phyloP scores from a whole-genome alignment of 2,888 invertebrate genomes.

The Callosobruchus maculatus region DNA sequence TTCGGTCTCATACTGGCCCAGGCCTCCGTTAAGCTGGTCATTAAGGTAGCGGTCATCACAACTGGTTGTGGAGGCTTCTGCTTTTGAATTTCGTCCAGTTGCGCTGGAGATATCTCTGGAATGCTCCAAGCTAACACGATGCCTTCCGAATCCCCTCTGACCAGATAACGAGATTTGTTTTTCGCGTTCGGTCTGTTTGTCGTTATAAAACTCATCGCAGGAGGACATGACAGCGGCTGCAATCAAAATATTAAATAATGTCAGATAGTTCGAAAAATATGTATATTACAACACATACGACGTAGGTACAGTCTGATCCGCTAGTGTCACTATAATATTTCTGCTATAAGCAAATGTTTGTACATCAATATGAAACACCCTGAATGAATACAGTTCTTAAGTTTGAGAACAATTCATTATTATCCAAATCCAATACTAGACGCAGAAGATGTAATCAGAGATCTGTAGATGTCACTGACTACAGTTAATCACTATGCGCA shows the following conservation, averaged over 20 bases:
- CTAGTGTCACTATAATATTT: too few relatives aligned
- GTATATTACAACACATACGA: too few relatives aligned
- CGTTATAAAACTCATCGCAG: slow-evolving; percentile 80
- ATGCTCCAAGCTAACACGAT: slow-evolving; percentile 86
- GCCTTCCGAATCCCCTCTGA: slow-evolving; percentile 91
- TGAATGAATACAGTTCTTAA: too few relatives aligned
- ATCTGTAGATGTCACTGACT: too few relatives aligned
- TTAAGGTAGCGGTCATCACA: slow-evolving; percentile 68
- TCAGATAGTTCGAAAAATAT: neutral
- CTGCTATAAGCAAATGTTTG: too few relatives aligned
- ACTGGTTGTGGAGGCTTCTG: slow-evolving; percentile 47
- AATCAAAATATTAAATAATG: slow-evolving; percentile 10
- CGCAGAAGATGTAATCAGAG: too few relatives aligned
- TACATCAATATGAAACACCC: too few relatives aligned
- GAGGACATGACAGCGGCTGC: slow-evolving; percentile 84
- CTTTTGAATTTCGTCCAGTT: slow-evolving; percentile 58
- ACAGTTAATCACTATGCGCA: too few relatives aligned
- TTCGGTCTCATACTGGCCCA: slow-evolving; percentile 86
- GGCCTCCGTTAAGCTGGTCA: slow-evolving; percentile 78
- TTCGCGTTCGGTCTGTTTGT: slow-evolving; percentile 65
- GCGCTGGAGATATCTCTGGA: slow-evolving; percentile 72
- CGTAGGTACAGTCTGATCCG: too few relatives aligned
- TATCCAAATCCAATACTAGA: too few relatives aligned
- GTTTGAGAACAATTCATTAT: too few relatives aligned
- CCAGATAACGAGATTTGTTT: slow-evolving; percentile 56